Conservation (phyloP, 2,797 vertebrate genomes). For the Lithobates sylvaticus region DNA sequence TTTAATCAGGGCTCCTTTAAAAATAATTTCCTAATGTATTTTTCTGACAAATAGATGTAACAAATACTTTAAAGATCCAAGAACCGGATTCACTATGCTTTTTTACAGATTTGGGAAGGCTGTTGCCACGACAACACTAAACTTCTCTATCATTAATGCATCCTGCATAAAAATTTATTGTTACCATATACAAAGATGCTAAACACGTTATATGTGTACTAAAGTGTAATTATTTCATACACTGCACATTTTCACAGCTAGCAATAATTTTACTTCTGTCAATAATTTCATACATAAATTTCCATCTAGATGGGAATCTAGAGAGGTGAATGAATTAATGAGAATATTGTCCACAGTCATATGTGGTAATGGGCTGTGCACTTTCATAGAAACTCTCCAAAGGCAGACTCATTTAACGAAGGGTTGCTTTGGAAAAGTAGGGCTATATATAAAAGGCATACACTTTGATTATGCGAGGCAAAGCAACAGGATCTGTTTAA, state of each 20-base stretch:
- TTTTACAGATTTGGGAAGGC: not conserved
- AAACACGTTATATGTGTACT: slow-evolving; percentile 13
- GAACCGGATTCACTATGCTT: not conserved
- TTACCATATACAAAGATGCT: slow-evolving; percentile 31
- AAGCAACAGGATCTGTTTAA: too few relatives aligned
- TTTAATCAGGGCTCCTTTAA: not conserved
- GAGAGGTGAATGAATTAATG: slow-evolving; percentile 31
- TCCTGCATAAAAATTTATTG: not conserved
- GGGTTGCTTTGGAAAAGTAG: not conserved
- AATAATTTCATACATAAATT: slow-evolving; percentile 44
- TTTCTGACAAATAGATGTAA: not conserved
- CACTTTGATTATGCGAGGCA: too few relatives aligned
- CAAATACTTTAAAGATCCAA: not conserved
- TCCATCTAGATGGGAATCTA: slow-evolving; percentile 26
- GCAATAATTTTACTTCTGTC: slow-evolving; percentile 46
- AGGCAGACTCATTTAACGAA: not conserved
- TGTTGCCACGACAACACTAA: slow-evolving; percentile 28
- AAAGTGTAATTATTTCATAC: slow-evolving; percentile 42
- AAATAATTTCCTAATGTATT: not conserved
- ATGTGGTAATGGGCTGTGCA: slow-evolving; percentile 9
- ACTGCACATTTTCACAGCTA: not conserved
- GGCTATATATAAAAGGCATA: too few relatives aligned
- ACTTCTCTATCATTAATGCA: slow-evolving; percentile 15
- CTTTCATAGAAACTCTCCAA: not conserved
- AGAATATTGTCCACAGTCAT: slow-evolving; percentile 40